A percentile compares a stretch with the other conserved stretches of the same genome.
phyloP scores from a whole-genome alignment of 2,888 invertebrate species.

The Phengaris alcon region DNA sequence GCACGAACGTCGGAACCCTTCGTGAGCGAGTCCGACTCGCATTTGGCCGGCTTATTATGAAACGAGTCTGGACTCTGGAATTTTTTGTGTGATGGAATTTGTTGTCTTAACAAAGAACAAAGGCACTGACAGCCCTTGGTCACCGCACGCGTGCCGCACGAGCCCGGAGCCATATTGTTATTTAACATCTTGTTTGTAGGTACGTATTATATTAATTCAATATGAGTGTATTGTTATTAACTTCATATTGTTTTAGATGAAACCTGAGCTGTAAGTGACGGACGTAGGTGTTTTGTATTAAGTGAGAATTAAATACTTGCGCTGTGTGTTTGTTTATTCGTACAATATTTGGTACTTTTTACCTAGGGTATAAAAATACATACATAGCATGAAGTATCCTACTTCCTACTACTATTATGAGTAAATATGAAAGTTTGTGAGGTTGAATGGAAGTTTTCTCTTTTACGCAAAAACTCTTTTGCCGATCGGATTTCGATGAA shows the following conservation, averaged over 20 bases:
- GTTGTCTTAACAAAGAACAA: neutral
- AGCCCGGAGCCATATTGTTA: neutral
- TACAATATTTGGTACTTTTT: neutral
- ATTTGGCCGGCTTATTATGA: no score
- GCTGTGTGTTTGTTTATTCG: neutral
- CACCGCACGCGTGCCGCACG: neutral
- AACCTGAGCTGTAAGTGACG: neutral
- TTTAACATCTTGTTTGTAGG: conserved; percentile 13
- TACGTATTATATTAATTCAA: conserved; percentile 7
- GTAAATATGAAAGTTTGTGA: no score
- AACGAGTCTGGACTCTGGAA: no score
- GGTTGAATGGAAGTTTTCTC: no score
- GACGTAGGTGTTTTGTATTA: neutral
- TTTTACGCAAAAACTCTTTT: no score
- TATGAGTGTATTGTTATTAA: neutral
- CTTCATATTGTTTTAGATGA: neutral
- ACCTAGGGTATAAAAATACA: neutral
- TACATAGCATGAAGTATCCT: neutral
- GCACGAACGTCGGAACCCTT: no score
- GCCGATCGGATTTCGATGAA: no score
- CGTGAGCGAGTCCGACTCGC: no score
- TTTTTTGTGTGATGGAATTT: neutral
- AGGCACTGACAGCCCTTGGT: neutral
- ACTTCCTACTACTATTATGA: no score
- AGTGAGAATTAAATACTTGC: neutral